phyloP scores from a whole-genome alignment of 2,888 invertebrate genomes.

The Sminthurinus aureus region DNA sequence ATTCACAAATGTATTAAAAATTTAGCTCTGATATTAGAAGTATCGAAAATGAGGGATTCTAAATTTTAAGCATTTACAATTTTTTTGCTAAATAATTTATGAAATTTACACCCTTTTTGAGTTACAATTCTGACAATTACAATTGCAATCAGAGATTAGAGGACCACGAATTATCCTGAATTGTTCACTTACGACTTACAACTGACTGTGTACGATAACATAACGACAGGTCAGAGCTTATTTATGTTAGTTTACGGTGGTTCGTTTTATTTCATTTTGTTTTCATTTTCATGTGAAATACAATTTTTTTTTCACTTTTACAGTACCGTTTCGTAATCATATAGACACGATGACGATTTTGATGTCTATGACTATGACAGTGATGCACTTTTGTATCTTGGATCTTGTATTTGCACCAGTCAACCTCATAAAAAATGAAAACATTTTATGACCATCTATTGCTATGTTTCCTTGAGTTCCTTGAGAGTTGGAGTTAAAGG shows the following conservation, averaged over 20 bases:
- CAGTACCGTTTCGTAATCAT: not conserved
- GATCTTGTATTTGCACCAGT: too few species aligned
- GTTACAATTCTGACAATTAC: not conserved
- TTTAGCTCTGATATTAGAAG: too few species aligned
- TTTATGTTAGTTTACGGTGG: too few species aligned
- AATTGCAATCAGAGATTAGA: not conserved
- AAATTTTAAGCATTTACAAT: too few species aligned
- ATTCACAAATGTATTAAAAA: too few species aligned
- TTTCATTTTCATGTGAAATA: not conserved
- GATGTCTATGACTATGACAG: too few species aligned
- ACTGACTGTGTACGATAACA: not conserved
- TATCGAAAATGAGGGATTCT: too few species aligned
- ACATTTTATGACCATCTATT: constrained; percentile 1
- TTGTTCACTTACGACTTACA: not conserved
- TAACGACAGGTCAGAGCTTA: not conserved
- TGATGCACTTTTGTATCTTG: not conserved
- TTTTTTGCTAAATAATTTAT: not conserved
- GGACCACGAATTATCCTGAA: not conserved
- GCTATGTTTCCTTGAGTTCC: too few species aligned
- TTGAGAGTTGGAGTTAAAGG: not conserved
- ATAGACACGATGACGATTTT: not conserved
- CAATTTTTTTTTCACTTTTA: constrained; percentile 8
- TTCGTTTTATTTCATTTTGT: not conserved
- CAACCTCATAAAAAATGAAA: constrained; percentile 3
- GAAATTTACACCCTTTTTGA: not conserved